phyloP scores from a whole-genome alignment of 2,888 invertebrate genomes.

The Microplitis manilae region DNA sequence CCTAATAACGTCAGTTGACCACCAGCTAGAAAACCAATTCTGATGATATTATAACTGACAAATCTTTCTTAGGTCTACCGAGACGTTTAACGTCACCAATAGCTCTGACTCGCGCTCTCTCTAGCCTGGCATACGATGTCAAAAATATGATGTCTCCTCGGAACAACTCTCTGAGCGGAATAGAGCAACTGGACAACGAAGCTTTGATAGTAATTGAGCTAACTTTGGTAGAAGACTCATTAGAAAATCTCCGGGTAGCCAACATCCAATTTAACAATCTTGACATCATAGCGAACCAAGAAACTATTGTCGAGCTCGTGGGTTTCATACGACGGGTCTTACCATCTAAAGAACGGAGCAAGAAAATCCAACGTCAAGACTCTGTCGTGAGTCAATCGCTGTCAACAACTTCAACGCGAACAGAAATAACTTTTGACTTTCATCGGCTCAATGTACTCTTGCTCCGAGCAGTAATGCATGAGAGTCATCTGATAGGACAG shows the following conservation, averaged over 20 bases:
- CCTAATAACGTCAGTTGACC: no score
- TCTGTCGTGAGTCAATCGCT: slow-evolving; percentile 58
- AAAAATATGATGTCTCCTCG: slow-evolving; percentile 59
- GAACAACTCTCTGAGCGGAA: slow-evolving; percentile 60
- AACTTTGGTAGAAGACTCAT: slow-evolving; percentile 76
- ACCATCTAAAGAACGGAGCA: slow-evolving; percentile 64
- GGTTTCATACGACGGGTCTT: slow-evolving; percentile 88
- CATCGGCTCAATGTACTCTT: slow-evolving; percentile 91
- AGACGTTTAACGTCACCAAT: slow-evolving; percentile 74
- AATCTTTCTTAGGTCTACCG: slow-evolving; percentile 49
- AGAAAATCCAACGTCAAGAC: slow-evolving; percentile 58
- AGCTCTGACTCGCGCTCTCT: slow-evolving; percentile 75
- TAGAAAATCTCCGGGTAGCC: slow-evolving; percentile 77
- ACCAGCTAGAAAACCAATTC: no score
- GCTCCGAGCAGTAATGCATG: slow-evolving; percentile 84
- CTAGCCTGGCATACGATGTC: slow-evolving; percentile 70
- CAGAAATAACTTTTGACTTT: slow-evolving; percentile 93
- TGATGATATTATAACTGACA: no score
- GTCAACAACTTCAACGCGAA: slow-evolving; percentile 71
- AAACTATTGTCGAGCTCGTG: slow-evolving; percentile 93
- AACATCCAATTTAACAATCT: slow-evolving; percentile 94
- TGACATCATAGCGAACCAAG: slow-evolving; percentile 96
- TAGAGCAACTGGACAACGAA: slow-evolving; percentile 75
- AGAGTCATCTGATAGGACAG: slow-evolving; percentile 81
- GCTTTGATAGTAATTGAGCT: slow-evolving; percentile 88